phyloP scores from a whole-genome alignment of 2,113 vertebrate genomes.

The Butorides virescens region DNA sequence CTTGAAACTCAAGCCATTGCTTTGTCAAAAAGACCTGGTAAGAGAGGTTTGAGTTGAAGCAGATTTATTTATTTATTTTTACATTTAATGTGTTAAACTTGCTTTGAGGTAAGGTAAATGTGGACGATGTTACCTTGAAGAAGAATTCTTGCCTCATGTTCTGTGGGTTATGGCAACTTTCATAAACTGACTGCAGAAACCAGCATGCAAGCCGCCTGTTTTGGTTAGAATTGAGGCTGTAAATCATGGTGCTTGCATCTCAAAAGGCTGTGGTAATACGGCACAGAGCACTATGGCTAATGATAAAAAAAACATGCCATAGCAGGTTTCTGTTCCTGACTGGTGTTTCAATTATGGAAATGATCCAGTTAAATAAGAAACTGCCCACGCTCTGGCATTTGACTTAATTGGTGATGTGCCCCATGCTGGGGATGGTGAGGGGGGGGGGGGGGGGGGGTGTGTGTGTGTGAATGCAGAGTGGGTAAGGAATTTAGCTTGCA shows the following conservation, averaged over 20 bases:
- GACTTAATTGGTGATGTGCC: background rate
- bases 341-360: background rate
- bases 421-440: fast-evolving
- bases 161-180: background rate
- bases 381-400: background rate
- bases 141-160: background rate
- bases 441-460: no score
- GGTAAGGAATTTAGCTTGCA: background rate
- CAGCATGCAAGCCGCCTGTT: background rate
- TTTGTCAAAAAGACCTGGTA: background rate
- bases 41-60: background rate
- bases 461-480: background rate
- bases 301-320: background rate
- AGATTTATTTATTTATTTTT: background rate
- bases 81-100: background rate
- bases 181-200: background rate
- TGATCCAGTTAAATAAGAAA: background rate
- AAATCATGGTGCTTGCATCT: background rate
- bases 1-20: background rate
- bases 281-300: background rate
- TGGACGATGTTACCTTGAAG: background rate
- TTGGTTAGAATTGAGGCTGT: background rate
- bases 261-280: background rate
- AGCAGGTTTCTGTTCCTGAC: background rate
- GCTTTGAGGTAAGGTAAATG: background rate